Percentiles rank a stretch among this genome's conserved stretches.
phyloP scores from a whole-genome alignment of 2,888 invertebrate species.

The Diarsia dahlii region DNA sequence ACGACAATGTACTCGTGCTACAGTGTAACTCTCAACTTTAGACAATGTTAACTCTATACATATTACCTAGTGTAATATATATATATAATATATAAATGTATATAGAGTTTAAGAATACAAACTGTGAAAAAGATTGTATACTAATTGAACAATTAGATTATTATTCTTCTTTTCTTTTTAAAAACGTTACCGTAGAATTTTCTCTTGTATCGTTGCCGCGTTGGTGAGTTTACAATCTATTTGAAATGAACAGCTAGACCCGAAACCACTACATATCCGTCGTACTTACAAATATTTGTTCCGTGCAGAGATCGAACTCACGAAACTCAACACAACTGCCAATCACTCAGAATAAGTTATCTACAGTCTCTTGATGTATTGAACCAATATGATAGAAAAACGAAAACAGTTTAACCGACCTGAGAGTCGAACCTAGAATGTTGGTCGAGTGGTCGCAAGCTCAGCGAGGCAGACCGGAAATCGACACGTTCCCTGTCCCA shows the following conservation, averaged over 20 bases:
- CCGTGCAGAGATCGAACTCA: neutral
- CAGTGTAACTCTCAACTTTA: conserved; percentile 4
- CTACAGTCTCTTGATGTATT: neutral
- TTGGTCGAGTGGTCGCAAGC: too few relatives aligned
- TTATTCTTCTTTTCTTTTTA: neutral
- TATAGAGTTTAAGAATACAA: neutral
- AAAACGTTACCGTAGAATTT: neutral
- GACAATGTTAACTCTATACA: neutral
- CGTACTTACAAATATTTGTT: neutral
- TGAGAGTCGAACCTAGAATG: neutral
- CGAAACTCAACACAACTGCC: neutral
- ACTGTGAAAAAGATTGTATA: neutral
- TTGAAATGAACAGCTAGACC: neutral
- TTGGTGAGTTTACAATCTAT: neutral
- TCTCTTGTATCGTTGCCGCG: neutral
- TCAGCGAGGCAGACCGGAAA: neutral
- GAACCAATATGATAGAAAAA: neutral
- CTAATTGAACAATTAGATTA: neutral
- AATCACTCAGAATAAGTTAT: neutral
- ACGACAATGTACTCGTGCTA: conserved; percentile 14
- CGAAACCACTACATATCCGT: neutral
- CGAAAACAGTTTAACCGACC: neutral
- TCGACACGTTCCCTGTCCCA: neutral
- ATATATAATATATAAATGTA: neutral
- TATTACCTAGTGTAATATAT: neutral